A percentile compares a stretch with the other conserved stretches of the same genome.
Conservation (phyloP, 2,113 vertebrate species). For the Naja naja region DNA sequence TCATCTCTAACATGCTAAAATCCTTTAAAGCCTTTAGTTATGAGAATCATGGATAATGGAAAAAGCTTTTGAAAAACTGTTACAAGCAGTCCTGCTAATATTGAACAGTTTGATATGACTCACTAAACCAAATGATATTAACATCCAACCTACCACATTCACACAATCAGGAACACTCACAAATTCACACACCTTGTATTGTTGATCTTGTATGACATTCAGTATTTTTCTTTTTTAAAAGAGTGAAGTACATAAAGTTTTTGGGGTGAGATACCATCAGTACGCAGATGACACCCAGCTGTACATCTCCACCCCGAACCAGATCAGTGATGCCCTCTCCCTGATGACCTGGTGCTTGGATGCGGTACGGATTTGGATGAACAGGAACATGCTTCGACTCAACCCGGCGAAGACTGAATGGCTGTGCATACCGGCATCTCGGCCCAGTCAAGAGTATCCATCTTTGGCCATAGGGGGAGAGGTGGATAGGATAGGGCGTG, state of each 20-base stretch:
- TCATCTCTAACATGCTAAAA: not conserved
- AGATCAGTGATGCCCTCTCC: too few species aligned
- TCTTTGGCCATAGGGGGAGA: too few species aligned
- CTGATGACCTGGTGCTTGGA: too few species aligned
- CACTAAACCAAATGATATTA: not conserved
- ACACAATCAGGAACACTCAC: not conserved
- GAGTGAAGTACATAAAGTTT: not conserved
- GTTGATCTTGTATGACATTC: not conserved
- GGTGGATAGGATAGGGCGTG: too few species aligned
- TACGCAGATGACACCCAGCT: too few species aligned
- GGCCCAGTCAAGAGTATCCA: too few species aligned
- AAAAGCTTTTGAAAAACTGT: not conserved
- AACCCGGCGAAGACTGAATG: too few species aligned
- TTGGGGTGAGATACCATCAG: too few species aligned
- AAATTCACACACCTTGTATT: not conserved
- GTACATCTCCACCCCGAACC: too few species aligned
- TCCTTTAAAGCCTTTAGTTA: constrained; percentile 2
- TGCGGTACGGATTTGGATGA: too few species aligned
- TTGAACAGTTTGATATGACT: not conserved
- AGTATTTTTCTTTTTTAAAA: not conserved
- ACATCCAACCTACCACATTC: not conserved
- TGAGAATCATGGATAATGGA: not conserved
- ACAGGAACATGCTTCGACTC: too few species aligned
- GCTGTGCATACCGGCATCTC: too few species aligned
- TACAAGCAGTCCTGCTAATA: not conserved